Evolutionary conservation across 2,113 vertebrate species (phyloP).

Genomic region (Gasterosteus aculeatus): DNA sequence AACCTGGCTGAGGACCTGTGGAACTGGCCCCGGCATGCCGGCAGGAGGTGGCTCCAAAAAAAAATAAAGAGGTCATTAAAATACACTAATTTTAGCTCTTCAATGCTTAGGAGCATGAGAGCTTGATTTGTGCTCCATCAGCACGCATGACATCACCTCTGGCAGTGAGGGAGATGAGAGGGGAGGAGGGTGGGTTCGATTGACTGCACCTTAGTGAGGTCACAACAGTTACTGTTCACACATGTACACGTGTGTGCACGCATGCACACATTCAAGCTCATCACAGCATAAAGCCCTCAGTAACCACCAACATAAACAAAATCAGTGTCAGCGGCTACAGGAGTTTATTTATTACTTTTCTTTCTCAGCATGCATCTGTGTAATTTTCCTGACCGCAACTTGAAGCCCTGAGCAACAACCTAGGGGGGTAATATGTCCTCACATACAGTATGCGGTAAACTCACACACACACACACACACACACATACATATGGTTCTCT

Average conservation of each 20-base stretch:
- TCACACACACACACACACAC: constrained; percentile 32
- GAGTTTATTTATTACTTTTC: constrained; percentile 33
- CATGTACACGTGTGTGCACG: constrained; percentile 41
- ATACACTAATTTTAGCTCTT: constrained; percentile 75
- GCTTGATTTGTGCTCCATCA: constrained; percentile 77
- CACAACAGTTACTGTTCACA: constrained; percentile 59
- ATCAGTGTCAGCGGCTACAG: constrained; percentile 40
- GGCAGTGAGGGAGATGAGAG: constrained; percentile 61
- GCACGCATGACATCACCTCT: constrained; percentile 73
- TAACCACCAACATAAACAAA: constrained; percentile 58
- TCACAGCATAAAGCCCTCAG: constrained; percentile 38
- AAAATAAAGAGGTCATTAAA: constrained; percentile 78
- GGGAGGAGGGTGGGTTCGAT: constrained; percentile 54
- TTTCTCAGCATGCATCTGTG: constrained; percentile 54
- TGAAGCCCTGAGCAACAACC: constrained; percentile 31
- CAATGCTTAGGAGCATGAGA: constrained; percentile 49
- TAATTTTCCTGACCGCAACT: constrained; percentile 42
- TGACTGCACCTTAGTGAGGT: constrained; percentile 62
- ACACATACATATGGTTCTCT: constrained; percentile 48
- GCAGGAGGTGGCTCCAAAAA: constrained; percentile 64
- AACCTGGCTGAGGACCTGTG: constrained; percentile 50
- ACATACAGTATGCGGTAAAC: constrained; percentile 6
- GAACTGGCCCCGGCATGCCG: constrained; percentile 50
- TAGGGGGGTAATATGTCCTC: constrained; percentile 32
- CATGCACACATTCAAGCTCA: constrained; percentile 19